These are phyloP conservation scores for Rhyacophila evoluta DNA, from an alignment of 2,888 invertebrate genomes.

Conservation along the genomic window DNA sequence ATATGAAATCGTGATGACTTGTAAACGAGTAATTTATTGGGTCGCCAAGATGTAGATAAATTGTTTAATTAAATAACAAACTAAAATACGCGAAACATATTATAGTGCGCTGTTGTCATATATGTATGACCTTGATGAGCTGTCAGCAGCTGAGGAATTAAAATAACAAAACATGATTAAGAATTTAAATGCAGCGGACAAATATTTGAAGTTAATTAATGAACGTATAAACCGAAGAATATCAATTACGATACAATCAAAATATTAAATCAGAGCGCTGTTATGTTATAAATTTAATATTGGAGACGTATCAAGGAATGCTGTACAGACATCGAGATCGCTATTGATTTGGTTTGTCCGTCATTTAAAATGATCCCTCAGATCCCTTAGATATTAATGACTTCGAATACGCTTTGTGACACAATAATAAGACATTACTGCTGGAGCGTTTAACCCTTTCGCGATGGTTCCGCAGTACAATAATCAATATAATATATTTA, in stretches of 20 bases:
- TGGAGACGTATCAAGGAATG: not conserved
- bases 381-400: conserved; percentile 41
- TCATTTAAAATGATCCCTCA: conserved; percentile 10
- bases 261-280: not conserved
- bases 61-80: too few species aligned
- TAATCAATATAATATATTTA: too few species aligned
- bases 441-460: not conserved
- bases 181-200: not conserved
- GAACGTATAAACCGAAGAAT: not conserved
- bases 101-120: too few species aligned
- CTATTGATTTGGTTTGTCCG: conserved; percentile 6
- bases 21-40: too few species aligned
- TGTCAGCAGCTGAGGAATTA: too few species aligned
- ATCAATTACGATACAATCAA: not conserved
- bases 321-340: not conserved
- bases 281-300: not conserved
- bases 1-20: too few species aligned
- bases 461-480: too few species aligned
- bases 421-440: conserved; percentile 53
- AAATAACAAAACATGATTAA: too few species aligned
- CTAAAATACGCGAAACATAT: too few species aligned
- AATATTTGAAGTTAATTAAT: not conserved
- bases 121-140: too few species aligned
- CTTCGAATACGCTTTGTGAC: conserved; percentile 37
- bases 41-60: too few species aligned